Evolutionary conservation across 2,113 vertebrate species (phyloP).

Genomic region (Loxodonta africana): DNA sequence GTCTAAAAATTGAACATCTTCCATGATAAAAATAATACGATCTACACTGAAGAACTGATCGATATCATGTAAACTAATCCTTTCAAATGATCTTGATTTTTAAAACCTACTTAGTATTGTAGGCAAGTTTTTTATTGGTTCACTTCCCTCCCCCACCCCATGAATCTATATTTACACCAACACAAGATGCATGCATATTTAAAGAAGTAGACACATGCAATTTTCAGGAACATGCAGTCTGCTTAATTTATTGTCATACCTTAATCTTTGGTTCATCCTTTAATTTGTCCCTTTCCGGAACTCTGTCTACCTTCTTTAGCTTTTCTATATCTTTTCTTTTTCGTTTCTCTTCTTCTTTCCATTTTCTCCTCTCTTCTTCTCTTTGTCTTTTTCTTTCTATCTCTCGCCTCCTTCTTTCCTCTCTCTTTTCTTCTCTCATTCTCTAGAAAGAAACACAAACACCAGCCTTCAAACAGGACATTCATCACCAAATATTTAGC

Average conservation of each 20-base stretch:
- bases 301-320: slow-evolving; percentile 94
- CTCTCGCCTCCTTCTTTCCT: slow-evolving; percentile 96
- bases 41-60: slow-evolving; percentile 53
- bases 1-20: slow-evolving; percentile 54
- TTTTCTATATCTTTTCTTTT: slow-evolving; percentile 98
- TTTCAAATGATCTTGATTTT: slow-evolving; percentile 55
- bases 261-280: slow-evolving; percentile 99
- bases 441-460: slow-evolving; percentile 88
- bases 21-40: slow-evolving; percentile 59
- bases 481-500: slow-evolving; percentile 12
- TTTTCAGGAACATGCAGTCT: slow-evolving; percentile 57
- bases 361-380: slow-evolving; percentile 98
- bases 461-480: slow-evolving; percentile 60
- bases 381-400: slow-evolving; percentile 97
- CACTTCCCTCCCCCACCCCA: background rate
- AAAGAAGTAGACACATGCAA: slow-evolving; percentile 69
- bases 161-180: slow-evolving; percentile 57
- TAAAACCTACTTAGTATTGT: slow-evolving; percentile 8
- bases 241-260: slow-evolving; percentile 86
- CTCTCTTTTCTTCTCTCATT: slow-evolving; percentile 98
- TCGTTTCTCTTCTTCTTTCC: slow-evolving; percentile 97
- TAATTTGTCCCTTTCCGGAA: slow-evolving; percentile 93
- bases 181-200: slow-evolving; percentile 69
- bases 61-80: slow-evolving; percentile 48
- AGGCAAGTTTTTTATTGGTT: slow-evolving; percentile 46